Conservation (phyloP, 2,797 vertebrate genomes). For the Micrastur ruficollis region DNA sequence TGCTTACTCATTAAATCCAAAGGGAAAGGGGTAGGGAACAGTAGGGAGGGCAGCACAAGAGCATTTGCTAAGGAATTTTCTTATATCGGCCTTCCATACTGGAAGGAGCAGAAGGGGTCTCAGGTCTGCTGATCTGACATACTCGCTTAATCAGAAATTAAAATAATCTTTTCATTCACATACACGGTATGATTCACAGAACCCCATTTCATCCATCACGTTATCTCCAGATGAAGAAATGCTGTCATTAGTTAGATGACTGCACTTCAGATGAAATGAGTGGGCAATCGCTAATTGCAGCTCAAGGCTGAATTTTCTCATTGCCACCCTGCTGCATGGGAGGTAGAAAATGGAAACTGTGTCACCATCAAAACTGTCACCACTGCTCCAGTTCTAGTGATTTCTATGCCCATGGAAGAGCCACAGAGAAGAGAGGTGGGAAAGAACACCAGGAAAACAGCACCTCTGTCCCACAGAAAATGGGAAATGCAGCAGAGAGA, state of each 20-base stretch:
- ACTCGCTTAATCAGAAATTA: neutral
- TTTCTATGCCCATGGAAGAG: neutral
- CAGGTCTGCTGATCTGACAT: neutral
- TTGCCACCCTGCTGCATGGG: neutral
- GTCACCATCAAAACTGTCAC: neutral
- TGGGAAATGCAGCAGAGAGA: neutral
- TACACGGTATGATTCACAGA: neutral
- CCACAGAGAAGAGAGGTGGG: neutral
- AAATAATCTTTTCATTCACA: neutral
- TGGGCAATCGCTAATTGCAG: neutral
- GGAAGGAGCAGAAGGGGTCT: neutral
- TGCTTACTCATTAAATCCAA: neutral
- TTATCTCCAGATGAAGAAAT: neutral
- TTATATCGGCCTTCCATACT: neutral
- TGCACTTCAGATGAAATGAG: neutral
- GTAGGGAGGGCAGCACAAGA: neutral
- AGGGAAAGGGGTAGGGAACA: neutral
- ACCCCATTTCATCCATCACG: neutral
- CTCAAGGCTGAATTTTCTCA: neutral
- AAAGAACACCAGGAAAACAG: neutral
- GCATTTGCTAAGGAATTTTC: neutral
- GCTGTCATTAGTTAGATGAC: neutral
- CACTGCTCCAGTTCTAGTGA: neutral
- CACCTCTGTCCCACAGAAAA: neutral
- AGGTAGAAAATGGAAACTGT: neutral